These are phyloP conservation scores for Polyodon spathula DNA, from an alignment of 2,113 vertebrate species.

Conservation along the genomic window DNA sequence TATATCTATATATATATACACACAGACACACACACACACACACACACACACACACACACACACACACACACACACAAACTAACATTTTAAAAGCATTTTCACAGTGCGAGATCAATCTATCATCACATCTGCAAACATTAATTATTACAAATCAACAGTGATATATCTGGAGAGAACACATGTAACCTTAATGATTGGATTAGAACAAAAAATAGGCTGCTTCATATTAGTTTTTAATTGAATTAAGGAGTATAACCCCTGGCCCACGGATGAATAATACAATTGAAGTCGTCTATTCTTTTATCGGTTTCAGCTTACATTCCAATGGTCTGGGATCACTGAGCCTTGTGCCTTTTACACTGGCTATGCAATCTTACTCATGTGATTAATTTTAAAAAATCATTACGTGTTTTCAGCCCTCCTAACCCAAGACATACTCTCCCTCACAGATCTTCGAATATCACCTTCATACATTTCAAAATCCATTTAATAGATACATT, in stretches of 20 bases:
- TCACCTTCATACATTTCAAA: constrained; percentile 41
- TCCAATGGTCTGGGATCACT: constrained; percentile 36
- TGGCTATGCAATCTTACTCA: constrained; percentile 36
- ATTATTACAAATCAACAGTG: too few relatives aligned
- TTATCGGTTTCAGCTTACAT: constrained; percentile 39
- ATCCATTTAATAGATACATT: constrained; percentile 29
- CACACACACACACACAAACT: too few relatives aligned
- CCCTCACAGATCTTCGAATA: constrained; percentile 47
- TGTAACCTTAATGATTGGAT: constrained; percentile 10
- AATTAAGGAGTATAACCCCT: constrained; percentile 41
- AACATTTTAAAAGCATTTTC: too few relatives aligned
- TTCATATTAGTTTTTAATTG: constrained; percentile 63
- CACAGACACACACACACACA: too few relatives aligned
- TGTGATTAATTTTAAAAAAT: constrained; percentile 57
- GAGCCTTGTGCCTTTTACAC: constrained; percentile 30
- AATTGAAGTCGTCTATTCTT: constrained; percentile 53
- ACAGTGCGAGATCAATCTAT: too few relatives aligned
- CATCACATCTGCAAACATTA: too few relatives aligned
- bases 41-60: too few relatives aligned
- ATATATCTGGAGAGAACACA: too few relatives aligned
- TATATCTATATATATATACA: too few relatives aligned
- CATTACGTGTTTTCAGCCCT: constrained; percentile 28
- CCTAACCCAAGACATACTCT: constrained; percentile 21
- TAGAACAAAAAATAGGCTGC: constrained; percentile 42
- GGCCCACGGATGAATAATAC: constrained; percentile 35